Conservation (phyloP, 2,888 invertebrate species). For the Baccha elongata region DNA sequence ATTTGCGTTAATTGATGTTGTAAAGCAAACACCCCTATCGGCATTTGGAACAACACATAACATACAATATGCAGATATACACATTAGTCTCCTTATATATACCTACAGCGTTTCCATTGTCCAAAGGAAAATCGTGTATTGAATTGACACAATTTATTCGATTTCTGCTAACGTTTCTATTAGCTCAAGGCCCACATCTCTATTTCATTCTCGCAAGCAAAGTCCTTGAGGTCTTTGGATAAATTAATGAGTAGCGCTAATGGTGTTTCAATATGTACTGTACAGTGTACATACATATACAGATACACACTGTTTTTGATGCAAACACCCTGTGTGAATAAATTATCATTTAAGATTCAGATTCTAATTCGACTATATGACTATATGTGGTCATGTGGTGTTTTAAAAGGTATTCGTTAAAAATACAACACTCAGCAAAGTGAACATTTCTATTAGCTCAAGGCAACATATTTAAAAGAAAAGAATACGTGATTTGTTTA, state of each 20-base stretch:
- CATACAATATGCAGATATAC: slow-evolving; percentile 35
- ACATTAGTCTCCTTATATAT: slow-evolving; percentile 69
- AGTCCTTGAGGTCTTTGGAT: slow-evolving; percentile 62
- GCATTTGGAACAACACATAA: slow-evolving; percentile 29
- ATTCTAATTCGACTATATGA: slow-evolving; percentile 45
- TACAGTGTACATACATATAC: background rate
- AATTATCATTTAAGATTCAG: background rate
- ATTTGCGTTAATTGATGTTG: slow-evolving; percentile 42
- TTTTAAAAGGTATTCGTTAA: slow-evolving; percentile 29
- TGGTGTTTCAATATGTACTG: slow-evolving; percentile 33
- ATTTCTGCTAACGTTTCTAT: slow-evolving; percentile 24
- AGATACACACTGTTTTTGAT: slow-evolving; percentile 5
- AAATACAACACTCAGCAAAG: no score
- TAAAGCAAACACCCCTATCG: slow-evolving; percentile 59
- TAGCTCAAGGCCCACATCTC: background rate
- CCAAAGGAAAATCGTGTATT: slow-evolving; percentile 61
- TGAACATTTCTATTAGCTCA: no score
- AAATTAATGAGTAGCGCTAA: slow-evolving; percentile 59
- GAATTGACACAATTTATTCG: slow-evolving; percentile 66
- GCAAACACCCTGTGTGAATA: slow-evolving; percentile 17
- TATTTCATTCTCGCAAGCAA: background rate
- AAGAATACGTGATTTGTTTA: no score
- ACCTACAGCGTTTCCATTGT: slow-evolving; percentile 46
- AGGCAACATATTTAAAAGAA: no score
- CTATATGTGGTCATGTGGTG: slow-evolving; percentile 34